Evolutionary conservation across 2,888 invertebrate species (phyloP).

Genomic region (Agrypnus murinus): DNA sequence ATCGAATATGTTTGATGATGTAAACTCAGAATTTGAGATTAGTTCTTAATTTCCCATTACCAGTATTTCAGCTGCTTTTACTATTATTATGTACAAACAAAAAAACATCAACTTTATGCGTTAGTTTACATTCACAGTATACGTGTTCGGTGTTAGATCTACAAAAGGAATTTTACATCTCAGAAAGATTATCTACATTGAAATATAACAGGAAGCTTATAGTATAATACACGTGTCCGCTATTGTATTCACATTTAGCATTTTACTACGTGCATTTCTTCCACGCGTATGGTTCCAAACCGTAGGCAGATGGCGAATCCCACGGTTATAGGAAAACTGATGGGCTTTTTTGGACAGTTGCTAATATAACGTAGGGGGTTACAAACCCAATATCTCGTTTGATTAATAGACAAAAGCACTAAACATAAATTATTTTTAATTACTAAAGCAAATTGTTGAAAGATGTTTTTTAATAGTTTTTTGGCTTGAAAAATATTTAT

Average conservation of each 20-base stretch:
- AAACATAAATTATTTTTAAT: constrained; percentile 38
- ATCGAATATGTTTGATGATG: too few species aligned
- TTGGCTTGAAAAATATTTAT: too few species aligned
- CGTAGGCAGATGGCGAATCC: constrained; percentile 38
- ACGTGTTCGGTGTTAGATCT: too few species aligned
- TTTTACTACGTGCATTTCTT: constrained; percentile 17
- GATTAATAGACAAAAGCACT: constrained; percentile 43
- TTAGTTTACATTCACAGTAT: too few species aligned
- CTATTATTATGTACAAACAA: too few species aligned
- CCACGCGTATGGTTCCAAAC: constrained; percentile 14
- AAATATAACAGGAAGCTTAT: too few species aligned
- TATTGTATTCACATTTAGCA: constrained; percentile 25
- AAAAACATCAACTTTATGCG: too few species aligned
- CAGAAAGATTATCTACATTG: too few species aligned
- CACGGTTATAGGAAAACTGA: constrained; percentile 29
- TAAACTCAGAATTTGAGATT: too few species aligned
- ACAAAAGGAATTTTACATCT: background rate
- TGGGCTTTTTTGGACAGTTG: constrained; percentile 27
- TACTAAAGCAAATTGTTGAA: constrained; percentile 6
- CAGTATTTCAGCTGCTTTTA: too few species aligned
- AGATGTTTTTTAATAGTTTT: too few species aligned
- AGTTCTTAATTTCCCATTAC: too few species aligned
- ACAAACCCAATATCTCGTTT: constrained; percentile 19
- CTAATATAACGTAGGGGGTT: constrained; percentile 21
- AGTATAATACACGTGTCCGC: constrained; percentile 14